Base-by-base conservation (phyloP, 2,888 invertebrate genomes). In the Heliconius hortense region DNA sequence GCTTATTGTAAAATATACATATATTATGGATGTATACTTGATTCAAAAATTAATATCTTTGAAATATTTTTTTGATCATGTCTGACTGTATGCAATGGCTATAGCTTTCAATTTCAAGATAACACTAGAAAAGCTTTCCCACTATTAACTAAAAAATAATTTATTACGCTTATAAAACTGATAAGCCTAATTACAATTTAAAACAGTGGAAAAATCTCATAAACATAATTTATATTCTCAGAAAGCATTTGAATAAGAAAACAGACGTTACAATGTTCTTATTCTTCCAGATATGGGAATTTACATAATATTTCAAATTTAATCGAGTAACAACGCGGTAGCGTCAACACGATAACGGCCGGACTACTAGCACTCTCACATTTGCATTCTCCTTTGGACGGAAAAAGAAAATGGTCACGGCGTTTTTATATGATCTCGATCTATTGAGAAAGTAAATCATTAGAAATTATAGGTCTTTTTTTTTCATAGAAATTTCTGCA, bases 351-450 rank as follows among this genome's bases (percentile, higher is more conserved):
- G 78, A 79, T 82, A 82, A 82, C 80, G 79, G 73, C 77, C 35
- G 71, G 72, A 75, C 73, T 78, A 79, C 48, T 39, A 43, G 64
- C 53, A 70, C 81, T 79, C 81, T 80, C 83, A 83, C 85, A 89
- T 89, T 90, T 88, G 87, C 89, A 88, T 90, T 90, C 89, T 87
- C 87, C 85, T 88, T 86, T 85, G 82, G 84, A 82, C 85, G 85
- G 85, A 81, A 88, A 88, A 89, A 86, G 88, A 89, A 90, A 91
- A 89, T 87, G 85, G 84, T 79, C 80, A 84, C 86, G 83, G 84
- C 84, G 84, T 88, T 88, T 87, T 82, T 88, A 77, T 85, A 82
- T 83, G 82, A 83, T 84, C 84, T 75, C 83, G 84, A 82, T 85
- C 82, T 83, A 81, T 76, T 76, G 85, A 80, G 89, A 90, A 89